phyloP scores from a whole-genome alignment of 1,140 invertebrate species.

The Achroia grisella region DNA sequence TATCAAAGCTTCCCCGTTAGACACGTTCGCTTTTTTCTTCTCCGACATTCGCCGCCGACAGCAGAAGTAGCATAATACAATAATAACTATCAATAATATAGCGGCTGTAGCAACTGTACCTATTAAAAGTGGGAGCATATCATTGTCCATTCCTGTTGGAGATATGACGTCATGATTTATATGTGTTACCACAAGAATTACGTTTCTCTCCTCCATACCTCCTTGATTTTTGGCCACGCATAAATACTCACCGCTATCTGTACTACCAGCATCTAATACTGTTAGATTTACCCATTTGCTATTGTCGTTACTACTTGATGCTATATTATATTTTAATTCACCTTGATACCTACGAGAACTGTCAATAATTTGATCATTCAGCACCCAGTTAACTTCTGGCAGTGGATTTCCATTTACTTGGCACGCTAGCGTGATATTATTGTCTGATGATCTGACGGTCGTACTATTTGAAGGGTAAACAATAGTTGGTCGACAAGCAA shows the following conservation, averaged over 20 bases:
- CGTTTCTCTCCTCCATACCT: slow-evolving; percentile 83
- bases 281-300: slow-evolving; percentile 85
- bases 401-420: slow-evolving; percentile 83
- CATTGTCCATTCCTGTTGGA: slow-evolving; percentile 58
- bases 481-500: slow-evolving; percentile 89
- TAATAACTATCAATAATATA: slow-evolving; percentile 76
- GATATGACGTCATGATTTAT: slow-evolving; percentile 56
- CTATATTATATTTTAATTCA: slow-evolving; percentile 52
- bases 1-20: slow-evolving; percentile 76
- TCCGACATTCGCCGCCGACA: slow-evolving; percentile 74
- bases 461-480: slow-evolving; percentile 70
- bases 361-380: slow-evolving; percentile 77
- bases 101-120: slow-evolving; percentile 72
- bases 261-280: slow-evolving; percentile 78
- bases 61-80: slow-evolving; percentile 80
- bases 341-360: slow-evolving; percentile 73
- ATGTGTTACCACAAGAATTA: slow-evolving; percentile 77
- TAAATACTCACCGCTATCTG: slow-evolving; percentile 91
- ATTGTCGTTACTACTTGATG: slow-evolving; percentile 41
- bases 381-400: slow-evolving; percentile 84
- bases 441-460: slow-evolving; percentile 75
- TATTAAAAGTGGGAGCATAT: slow-evolving; percentile 71
- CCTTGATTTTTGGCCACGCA: slow-evolving; percentile 90
- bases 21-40: slow-evolving; percentile 74
- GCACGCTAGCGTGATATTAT: slow-evolving; percentile 84